Percentiles rank a stretch among this genome's conserved stretches.
Conservation (phyloP, 2,113 vertebrate species). For the Aptenodytes forsteri region DNA sequence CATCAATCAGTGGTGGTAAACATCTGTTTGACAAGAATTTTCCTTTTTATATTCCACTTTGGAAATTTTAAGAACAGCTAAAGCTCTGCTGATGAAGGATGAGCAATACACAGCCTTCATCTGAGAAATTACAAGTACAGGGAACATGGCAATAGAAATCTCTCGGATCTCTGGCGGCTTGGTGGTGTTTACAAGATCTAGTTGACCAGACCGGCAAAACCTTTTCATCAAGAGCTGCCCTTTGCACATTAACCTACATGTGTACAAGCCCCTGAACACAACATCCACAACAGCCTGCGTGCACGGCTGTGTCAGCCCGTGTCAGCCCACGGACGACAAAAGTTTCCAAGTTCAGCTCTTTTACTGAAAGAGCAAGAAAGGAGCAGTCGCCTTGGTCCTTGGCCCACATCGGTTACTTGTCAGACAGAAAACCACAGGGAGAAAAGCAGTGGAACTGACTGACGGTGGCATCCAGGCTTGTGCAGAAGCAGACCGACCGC, state of each 20-base stretch:
- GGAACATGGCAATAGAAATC: not conserved
- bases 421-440: not conserved
- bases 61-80: not conserved
- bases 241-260: not conserved
- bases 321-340: not conserved
- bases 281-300: fast-evolving
- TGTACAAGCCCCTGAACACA: not conserved
- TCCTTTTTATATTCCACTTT: not conserved
- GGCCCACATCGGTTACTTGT: not conserved
- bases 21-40: not conserved
- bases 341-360: not conserved
- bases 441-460: not conserved
- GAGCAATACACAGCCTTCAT: not conserved
- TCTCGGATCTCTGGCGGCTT: not conserved
- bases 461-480: fast-evolving
- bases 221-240: not conserved
- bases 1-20: not conserved
- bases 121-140: not conserved
- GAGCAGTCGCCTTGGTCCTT: not conserved
- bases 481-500: fast-evolving
- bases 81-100: not conserved
- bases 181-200: not conserved
- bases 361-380: not conserved
- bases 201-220: not conserved
- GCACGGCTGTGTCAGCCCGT: not conserved